These are phyloP conservation scores for Valencia hispanica DNA, from an alignment of 2,797 vertebrate genomes.

Conservation along the genomic window DNA sequence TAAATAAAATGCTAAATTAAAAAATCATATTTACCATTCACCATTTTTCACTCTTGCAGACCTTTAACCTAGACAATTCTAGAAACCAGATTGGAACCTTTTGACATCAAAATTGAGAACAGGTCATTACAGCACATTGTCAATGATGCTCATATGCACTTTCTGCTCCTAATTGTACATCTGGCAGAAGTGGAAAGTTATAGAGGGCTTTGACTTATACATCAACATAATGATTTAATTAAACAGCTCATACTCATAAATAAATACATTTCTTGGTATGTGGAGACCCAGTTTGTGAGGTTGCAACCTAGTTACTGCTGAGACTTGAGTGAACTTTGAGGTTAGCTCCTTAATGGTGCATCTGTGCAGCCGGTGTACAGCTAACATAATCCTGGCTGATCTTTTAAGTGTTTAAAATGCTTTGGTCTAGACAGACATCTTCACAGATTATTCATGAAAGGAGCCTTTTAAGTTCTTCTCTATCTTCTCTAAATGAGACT, in stretches of 20 bases:
- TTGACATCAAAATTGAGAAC: background rate
- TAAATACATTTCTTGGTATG: slow-evolving; percentile 11
- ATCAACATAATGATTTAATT: slow-evolving; percentile 14
- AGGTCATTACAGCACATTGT: background rate
- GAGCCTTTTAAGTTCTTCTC: slow-evolving; percentile 7
- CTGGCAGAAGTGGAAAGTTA: slow-evolving; percentile 23
- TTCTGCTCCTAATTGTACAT: slow-evolving; percentile 24
- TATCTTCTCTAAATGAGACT: background rate
- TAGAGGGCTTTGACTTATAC: slow-evolving; percentile 18
- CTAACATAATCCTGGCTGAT: slow-evolving; percentile 3
- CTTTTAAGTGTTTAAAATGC: slow-evolving; percentile 29
- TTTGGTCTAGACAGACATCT: slow-evolving; percentile 29
- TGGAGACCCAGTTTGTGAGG: slow-evolving; percentile 6
- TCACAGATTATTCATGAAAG: slow-evolving; percentile 39
- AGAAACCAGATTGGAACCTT: background rate
- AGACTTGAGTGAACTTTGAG: slow-evolving; percentile 2
- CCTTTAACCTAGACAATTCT: background rate
- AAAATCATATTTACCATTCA: no score
- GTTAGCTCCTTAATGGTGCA: slow-evolving; percentile 24
- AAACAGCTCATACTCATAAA: slow-evolving; percentile 4
- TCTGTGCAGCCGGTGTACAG: slow-evolving; percentile 29
- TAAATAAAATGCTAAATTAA: no score
- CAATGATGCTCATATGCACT: slow-evolving; percentile 1
- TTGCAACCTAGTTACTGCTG: slow-evolving; percentile 23
- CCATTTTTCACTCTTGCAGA: no score